Evolutionary conservation across 2,797 vertebrate genomes (phyloP).

Genomic region (Meda fulgida): DNA sequence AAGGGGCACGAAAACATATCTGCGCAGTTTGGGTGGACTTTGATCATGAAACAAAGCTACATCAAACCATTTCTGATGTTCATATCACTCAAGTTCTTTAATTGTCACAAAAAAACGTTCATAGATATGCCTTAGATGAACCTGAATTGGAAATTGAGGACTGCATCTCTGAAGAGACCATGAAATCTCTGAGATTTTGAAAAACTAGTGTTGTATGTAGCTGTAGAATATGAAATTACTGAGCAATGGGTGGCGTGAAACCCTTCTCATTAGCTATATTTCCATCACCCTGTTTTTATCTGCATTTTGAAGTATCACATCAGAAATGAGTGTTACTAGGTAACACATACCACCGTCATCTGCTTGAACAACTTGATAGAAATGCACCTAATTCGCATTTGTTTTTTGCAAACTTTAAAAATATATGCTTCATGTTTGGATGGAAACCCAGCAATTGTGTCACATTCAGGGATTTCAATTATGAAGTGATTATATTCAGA

Average conservation of each 20-base stretch:
- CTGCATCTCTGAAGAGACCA: neutral
- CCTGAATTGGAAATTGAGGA: neutral
- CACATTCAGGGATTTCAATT: neutral
- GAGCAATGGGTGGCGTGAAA: neutral
- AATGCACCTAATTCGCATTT: no score
- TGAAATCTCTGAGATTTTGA: neutral
- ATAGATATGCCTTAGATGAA: neutral
- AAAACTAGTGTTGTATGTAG: neutral
- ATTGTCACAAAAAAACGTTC: neutral
- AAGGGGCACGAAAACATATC: neutral
- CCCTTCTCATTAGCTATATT: neutral
- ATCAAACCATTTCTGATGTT: conserved; percentile 40
- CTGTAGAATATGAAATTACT: neutral
- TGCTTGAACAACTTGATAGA: no score
- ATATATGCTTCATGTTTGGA: no score
- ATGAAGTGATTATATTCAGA: neutral
- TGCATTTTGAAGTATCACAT: no score
- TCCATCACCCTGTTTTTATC: no score
- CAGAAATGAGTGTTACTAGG: no score
- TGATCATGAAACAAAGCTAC: conserved; percentile 19
- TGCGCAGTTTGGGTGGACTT: conserved; percentile 4
- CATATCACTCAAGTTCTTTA: conserved; percentile 10
- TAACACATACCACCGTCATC: no score
- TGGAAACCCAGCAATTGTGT: neutral
- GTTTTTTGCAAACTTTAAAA: no score